Base-by-base conservation (phyloP, 2,797 vertebrate species). In the Chelon labrosus region DNA sequence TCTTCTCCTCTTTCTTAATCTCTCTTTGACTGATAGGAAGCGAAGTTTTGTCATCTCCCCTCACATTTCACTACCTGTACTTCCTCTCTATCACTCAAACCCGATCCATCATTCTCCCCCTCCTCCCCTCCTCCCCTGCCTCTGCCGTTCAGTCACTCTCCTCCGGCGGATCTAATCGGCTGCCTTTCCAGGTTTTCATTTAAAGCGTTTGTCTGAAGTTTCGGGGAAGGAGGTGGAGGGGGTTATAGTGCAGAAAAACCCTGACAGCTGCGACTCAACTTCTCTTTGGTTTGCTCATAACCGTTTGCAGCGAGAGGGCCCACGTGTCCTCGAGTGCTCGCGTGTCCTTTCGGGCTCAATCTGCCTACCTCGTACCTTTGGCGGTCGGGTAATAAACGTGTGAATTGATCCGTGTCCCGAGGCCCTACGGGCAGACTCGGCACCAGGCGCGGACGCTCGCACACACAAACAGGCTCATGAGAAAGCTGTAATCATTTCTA, bases 361-460 rank as follows among this genome's bases (percentile, higher is more conserved):
- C 75, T 87, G 71, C 69, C 69, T 74, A 61, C 74, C 77, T 87
- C 83, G 73, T 88, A 80, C 76, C 79, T 88, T 86, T 78, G 70
- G 75, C 79, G 83, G 75, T 82, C 65, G 85, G 79, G 63, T 87
- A 92, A 89, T 90, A 89, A 88, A 89, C 83, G 80, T 88, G 88
- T 85, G 84, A 88, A 87, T 78, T 89, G 85, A 90, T 92, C 87
- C 85, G 38, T 85, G 82, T 88, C 87, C 57, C 39, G 19, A 63
- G 47, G 67, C 62, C 79, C 81, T 70, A 11, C 19, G 10, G 82
- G 86, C 80, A 73, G 50, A 68, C 46, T 79, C 22, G 7, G 50
- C 61, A 79, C 51, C 53, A 44, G 38, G 14, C 20, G 10, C 25
- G 7, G 22, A 27, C 20, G n/a, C n/a, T n/a, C n/a, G 42, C 54